phyloP scores from a whole-genome alignment of 2,797 vertebrate species.

The Etheostoma nigrum region DNA sequence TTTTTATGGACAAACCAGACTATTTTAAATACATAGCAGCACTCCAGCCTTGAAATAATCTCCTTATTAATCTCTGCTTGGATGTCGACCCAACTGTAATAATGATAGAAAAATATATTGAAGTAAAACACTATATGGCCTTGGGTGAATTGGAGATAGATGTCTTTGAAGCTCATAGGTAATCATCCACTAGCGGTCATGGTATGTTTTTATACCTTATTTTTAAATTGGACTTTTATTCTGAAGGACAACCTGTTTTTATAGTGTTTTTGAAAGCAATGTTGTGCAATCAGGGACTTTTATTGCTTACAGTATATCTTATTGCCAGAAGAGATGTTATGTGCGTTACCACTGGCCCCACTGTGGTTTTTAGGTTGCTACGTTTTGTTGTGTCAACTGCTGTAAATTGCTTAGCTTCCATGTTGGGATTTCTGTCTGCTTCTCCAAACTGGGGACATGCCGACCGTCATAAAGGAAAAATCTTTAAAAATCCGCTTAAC shows the following conservation, averaged over 20 bases:
- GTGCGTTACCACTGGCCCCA: neutral
- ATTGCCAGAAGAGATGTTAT: neutral
- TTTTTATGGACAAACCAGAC: conserved; percentile 7
- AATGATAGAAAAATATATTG: conserved; percentile 1
- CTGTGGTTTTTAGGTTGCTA: too few species aligned
- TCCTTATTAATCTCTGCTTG: neutral
- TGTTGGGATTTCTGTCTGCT: too few species aligned
- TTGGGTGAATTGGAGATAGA: neutral
- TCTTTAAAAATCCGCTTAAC: neutral
- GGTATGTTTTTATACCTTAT: neutral
- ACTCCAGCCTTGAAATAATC: conserved; percentile 7
- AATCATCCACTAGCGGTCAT: neutral
- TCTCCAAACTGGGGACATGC: too few species aligned
- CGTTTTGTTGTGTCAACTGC: too few species aligned
- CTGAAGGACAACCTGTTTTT: neutral
- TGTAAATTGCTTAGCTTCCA: too few species aligned
- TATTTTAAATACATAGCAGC: conserved; percentile 9
- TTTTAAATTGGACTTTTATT: neutral
- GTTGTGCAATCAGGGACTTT: conserved; percentile 9
- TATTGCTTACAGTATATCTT: neutral
- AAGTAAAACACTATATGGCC: neutral
- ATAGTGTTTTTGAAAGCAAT: neutral
- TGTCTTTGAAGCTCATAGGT: conserved; percentile 22
- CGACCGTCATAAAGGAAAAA: too few species aligned
- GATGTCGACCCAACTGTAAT: neutral